phyloP scores from a whole-genome alignment of 2,888 invertebrate species.

The Drosophila ochracea region DNA sequence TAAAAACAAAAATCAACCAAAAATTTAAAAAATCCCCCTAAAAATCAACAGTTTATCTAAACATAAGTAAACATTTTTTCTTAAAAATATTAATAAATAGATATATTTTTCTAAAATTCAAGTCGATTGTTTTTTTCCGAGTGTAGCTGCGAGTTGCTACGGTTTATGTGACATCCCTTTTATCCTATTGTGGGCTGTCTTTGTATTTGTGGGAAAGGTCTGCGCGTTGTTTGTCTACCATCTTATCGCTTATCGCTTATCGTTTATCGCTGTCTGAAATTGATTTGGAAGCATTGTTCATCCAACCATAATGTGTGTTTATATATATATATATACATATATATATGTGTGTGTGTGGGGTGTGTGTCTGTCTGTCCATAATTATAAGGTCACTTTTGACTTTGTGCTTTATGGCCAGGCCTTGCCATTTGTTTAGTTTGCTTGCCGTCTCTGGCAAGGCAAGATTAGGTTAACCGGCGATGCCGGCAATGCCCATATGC shows the following conservation, averaged over 20 bases:
- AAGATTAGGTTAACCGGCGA: neutral
- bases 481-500: constrained; percentile 31
- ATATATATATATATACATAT: neutral
- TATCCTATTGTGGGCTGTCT: constrained; percentile 31
- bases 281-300: constrained; percentile 67
- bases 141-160: neutral
- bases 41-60: neutral
- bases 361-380: constrained; percentile 40
- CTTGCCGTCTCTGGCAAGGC: constrained; percentile 4
- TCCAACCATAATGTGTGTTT: neutral
- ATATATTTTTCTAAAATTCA: neutral
- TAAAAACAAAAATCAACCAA: neutral
- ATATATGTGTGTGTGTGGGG: too few species aligned
- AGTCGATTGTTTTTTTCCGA: neutral
- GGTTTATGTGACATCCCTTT: constrained; percentile 29
- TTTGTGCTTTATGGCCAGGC: constrained; percentile 36
- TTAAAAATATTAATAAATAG: neutral
- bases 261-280: constrained; percentile 67
- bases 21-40: rapidly evolving
- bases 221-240: constrained; percentile 44
- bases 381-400: constrained; percentile 61
- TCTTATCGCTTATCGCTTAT: constrained; percentile 61
- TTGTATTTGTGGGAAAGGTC: constrained; percentile 51
- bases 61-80: neutral
- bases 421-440: constrained; percentile 61